Evolutionary conservation across 2,797 vertebrate genomes (phyloP).

Genomic region (Sebastes minor): DNA sequence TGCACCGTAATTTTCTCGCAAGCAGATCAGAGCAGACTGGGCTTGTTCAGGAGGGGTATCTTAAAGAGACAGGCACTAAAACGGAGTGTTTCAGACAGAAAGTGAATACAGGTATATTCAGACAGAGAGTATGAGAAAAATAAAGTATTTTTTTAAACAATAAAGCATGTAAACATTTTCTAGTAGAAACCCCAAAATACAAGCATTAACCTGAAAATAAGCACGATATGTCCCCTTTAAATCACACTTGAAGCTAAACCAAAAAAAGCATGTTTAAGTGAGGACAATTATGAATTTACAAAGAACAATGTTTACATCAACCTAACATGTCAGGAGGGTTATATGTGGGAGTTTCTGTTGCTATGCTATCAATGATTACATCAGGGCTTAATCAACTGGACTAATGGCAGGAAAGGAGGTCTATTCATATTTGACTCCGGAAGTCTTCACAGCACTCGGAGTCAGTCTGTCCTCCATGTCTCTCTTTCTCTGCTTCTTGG

Average conservation of each 20-base stretch:
- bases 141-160: not conserved
- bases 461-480: not conserved
- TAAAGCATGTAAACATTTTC: not conserved
- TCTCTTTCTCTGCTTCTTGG: slow-evolving; percentile 38
- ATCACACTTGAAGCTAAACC: not conserved
- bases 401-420: not conserved
- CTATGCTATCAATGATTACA: not conserved
- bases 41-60: not conserved
- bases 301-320: not conserved
- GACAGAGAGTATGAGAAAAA: not conserved
- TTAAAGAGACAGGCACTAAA: too few species aligned
- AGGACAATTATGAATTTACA: not conserved
- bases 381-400: not conserved
- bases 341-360: not conserved
- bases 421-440: not conserved
- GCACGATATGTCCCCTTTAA: not conserved
- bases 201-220: not conserved
- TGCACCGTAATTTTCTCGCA: too few species aligned
- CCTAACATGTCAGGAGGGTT: not conserved
- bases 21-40: too few species aligned
- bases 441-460: not conserved
- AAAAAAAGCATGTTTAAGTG: not conserved
- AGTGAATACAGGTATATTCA: not conserved
- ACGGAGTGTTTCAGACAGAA: not conserved
- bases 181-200: not conserved